Evolutionary conservation across 2,113 vertebrate species (phyloP), one percentile per base, ranked within the genome.

Genomic region (Pelvicachromis taeniatus): DNA sequence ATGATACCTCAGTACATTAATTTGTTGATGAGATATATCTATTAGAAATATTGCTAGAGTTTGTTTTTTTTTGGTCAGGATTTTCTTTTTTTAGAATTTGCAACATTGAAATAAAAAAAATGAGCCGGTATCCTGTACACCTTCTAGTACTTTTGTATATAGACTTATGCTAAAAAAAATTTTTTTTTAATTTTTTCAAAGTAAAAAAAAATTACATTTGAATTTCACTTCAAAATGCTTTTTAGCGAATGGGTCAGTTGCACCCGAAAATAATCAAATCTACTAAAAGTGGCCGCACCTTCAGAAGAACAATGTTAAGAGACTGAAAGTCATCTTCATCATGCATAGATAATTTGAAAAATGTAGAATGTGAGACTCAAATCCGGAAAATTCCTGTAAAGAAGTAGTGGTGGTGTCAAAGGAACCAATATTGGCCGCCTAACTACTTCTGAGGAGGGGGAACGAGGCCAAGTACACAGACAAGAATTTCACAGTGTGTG

Each of bases 1-100:
- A 78, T 61, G 85, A 61, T 78, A 31, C 59, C 9, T 73, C 23
- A 65, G 35, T 82, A 54, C 52, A 81, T 85, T 87, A 81, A 85
- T 85, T 84, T 85, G 31, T 56, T 35, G 21, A 82, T 45, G 65
- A 82, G 59, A 21, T 29, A 42, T 10, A 77, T 80, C 65, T 85
- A 45, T 80, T 63, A 82, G 73, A 80, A 84, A 68, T 77, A 55
- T 42, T 26, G 77, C 29, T 6, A 3, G 7, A n/a, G 23, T 73
- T 82, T 17, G 6, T 50, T 50, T 48, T 42, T 11, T 40, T 11
- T 10, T 11, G 4, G 29, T 3, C n/a, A n/a, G n/a, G n/a, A n/a
- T n/a, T 31, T 11, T 11, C 11, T 40, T 40, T 4, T 40, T 40
- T 40, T 42, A 29, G 29, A 29, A 29, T 38, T 38, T 38, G 33